Percentiles rank a stretch among this genome's conserved stretches.
Conservation (phyloP, 2,113 vertebrate species). For the Condylura cristata region DNA sequence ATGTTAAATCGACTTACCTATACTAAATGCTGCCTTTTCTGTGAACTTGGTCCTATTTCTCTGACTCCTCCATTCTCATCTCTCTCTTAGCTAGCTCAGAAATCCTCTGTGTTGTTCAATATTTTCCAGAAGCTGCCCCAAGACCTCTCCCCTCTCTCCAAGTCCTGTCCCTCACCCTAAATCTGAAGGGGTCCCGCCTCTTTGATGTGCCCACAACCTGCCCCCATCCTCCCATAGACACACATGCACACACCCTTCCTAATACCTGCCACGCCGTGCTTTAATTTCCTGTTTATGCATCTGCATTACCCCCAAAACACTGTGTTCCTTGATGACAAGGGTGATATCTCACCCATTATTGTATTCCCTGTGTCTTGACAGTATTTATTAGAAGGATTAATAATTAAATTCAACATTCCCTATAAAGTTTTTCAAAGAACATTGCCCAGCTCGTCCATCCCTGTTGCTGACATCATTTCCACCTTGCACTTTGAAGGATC, state of each 20-base stretch:
- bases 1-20: not conserved
- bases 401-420: not conserved
- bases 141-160: not conserved
- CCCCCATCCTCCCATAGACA: not conserved
- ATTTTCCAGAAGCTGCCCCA: not conserved
- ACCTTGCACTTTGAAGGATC: not conserved
- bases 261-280: not conserved
- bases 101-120: not conserved
- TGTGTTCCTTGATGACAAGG: not conserved
- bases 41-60: not conserved
- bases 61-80: not conserved
- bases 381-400: slow-evolving; percentile 7
- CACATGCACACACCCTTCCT: not conserved
- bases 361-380: not conserved
- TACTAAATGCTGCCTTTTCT: not conserved
- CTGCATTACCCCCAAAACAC: not conserved
- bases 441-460: not conserved
- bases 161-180: not conserved
- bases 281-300: not conserved
- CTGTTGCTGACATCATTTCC: not conserved
- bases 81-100: not conserved
- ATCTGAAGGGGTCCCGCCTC: not conserved
- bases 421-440: not conserved
- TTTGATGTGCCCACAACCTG: not conserved
- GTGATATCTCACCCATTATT: not conserved